Evolutionary conservation across 2,888 invertebrate species (phyloP).

Genomic region (Coelinius sp.): DNA sequence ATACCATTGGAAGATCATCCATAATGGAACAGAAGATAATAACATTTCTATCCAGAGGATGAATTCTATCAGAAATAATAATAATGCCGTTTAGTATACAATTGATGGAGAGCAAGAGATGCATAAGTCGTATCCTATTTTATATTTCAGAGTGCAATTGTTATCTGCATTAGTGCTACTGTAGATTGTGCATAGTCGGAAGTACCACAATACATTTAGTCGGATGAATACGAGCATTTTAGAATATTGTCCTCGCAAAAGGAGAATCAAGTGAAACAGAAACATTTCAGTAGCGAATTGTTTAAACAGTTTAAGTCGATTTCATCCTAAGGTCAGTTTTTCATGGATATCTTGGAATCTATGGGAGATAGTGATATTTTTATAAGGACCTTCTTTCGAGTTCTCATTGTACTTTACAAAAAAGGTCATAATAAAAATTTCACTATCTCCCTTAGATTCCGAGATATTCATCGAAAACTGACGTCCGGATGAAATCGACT

Average conservation of each 20-base stretch:
- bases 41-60: background rate
- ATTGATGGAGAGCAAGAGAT: background rate
- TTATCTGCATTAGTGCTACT: background rate
- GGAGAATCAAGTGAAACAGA: background rate
- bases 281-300: background rate
- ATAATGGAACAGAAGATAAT: background rate
- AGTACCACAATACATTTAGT: background rate
- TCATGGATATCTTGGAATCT: too few species aligned
- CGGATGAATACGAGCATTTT: background rate
- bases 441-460: too few species aligned
- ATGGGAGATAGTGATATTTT: too few species aligned
- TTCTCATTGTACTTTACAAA: too few species aligned
- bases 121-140: background rate
- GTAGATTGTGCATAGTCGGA: background rate
- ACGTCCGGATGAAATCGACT: too few species aligned
- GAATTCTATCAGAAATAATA: background rate
- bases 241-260: background rate
- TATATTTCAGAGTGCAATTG: background rate
- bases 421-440: too few species aligned
- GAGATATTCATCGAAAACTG: too few species aligned
- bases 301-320: too few species aligned
- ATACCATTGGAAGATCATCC: background rate
- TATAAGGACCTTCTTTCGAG: too few species aligned
- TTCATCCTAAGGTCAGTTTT: too few species aligned
- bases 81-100: background rate